These are phyloP conservation scores for Isoperla grammatica DNA, from an alignment of 2,888 invertebrate genomes.

Conservation along the genomic window DNA sequence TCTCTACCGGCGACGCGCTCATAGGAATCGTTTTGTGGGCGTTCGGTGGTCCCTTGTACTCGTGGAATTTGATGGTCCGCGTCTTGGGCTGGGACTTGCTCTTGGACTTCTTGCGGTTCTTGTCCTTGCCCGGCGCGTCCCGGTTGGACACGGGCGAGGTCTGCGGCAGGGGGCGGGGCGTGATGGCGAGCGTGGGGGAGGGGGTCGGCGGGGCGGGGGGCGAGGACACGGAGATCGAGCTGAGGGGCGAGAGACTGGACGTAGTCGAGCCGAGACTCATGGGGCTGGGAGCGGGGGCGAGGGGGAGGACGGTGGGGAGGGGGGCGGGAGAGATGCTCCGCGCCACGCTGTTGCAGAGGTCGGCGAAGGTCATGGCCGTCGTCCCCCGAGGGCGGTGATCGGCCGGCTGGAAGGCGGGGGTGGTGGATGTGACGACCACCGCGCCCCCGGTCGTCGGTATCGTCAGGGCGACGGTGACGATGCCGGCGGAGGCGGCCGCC, in stretches of 20 bases:
- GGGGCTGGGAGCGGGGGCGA: slow-evolving; percentile 48
- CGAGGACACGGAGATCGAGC: slow-evolving; percentile 56
- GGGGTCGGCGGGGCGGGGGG: slow-evolving; percentile 53
- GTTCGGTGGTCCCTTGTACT: slow-evolving; percentile 90
- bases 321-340: slow-evolving; percentile 38
- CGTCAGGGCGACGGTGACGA: slow-evolving; percentile 60
- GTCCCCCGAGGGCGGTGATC: slow-evolving; percentile 38
- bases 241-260: slow-evolving; percentile 61
- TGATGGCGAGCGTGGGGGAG: slow-evolving; percentile 27
- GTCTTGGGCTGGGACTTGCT: slow-evolving; percentile 75
- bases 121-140: slow-evolving; percentile 55
- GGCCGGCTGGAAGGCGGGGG: slow-evolving; percentile 32
- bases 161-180: slow-evolving; percentile 39
- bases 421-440: slow-evolving; percentile 46
- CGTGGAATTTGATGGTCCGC: slow-evolving; percentile 93
- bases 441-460: slow-evolving; percentile 53
- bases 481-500: slow-evolving; percentile 60
- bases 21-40: slow-evolving; percentile 63
- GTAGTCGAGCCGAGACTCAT: slow-evolving; percentile 55
- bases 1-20: slow-evolving; percentile 54
- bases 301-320: slow-evolving; percentile 43
- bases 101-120: slow-evolving; percentile 75
- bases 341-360: slow-evolving; percentile 54
- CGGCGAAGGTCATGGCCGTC: slow-evolving; percentile 50
- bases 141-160: slow-evolving; percentile 41